These are phyloP conservation scores for Toxostoma redivivum DNA, from an alignment of 2,113 vertebrate species.

Conservation along the genomic window DNA sequence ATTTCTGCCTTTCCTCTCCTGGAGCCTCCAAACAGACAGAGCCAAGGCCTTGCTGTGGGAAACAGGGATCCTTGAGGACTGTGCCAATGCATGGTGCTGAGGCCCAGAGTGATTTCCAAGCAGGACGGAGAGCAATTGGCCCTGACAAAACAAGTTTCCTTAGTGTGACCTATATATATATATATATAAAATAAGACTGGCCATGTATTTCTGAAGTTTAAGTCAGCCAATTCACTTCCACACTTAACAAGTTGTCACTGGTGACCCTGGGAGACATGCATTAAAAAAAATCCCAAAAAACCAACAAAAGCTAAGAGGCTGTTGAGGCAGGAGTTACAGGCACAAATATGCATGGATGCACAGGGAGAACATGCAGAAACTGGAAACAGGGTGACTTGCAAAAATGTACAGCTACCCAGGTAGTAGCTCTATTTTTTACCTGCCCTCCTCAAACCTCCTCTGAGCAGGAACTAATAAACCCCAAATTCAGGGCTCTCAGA, in stretches of 20 bases:
- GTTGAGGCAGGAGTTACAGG: not conserved
- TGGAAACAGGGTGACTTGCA: not conserved
- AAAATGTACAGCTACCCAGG: not conserved
- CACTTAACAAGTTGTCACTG: not conserved
- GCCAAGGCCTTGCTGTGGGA: conserved; percentile 70
- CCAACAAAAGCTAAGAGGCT: not conserved
- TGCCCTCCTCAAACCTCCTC: not conserved
- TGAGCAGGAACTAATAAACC: not conserved
- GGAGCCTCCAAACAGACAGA: conserved; percentile 61
- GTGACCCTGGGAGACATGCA: not conserved
- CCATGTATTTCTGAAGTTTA: not conserved
- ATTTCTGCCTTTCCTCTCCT: conserved; percentile 69
- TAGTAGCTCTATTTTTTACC: not conserved
- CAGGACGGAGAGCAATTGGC: conserved; percentile 30
- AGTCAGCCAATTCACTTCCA: not conserved
- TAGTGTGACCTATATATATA: not conserved
- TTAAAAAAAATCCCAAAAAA: not conserved
- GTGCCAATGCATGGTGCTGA: conserved; percentile 32
- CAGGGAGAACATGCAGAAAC: not conserved
- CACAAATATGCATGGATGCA: not conserved
- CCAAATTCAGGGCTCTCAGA: not conserved
- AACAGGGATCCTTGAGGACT: conserved; percentile 45
- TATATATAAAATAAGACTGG: not conserved
- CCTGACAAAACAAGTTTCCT: not conserved
- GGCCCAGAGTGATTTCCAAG: conserved; percentile 45